Evolutionary conservation across 2,888 invertebrate genomes (phyloP).

Genomic region (Drosophila demipolita): DNA sequence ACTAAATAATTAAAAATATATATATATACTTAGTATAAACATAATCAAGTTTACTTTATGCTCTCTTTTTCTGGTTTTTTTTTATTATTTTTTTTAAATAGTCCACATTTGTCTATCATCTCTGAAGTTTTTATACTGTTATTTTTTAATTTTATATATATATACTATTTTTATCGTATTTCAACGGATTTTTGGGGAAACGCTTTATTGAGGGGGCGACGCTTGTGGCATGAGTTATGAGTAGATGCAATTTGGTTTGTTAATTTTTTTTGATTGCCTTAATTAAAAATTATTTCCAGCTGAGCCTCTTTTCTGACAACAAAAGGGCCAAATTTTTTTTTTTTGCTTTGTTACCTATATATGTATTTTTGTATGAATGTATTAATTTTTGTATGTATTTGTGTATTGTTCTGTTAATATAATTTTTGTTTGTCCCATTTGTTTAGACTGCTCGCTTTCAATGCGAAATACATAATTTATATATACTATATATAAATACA

Average conservation of each 20-base stretch:
- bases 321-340: conserved; percentile 31
- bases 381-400: conserved; percentile 24
- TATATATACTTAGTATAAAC: conserved; percentile 78
- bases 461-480: conserved; percentile 75
- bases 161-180: conserved; percentile 25
- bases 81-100: conserved; percentile 24
- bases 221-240: conserved; percentile 41
- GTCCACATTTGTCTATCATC: conserved; percentile 66
- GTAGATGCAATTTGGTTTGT: conserved; percentile 52
- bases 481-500: conserved; percentile 76
- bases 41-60: conserved; percentile 75
- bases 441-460: conserved; percentile 66
- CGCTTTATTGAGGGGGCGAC: conserved; percentile 38
- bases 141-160: conserved; percentile 7
- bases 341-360: conserved; percentile 39
- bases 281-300: conserved; percentile 31
- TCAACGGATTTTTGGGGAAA: conserved; percentile 33
- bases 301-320: conserved; percentile 11
- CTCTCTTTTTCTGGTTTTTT: conserved; percentile 28
- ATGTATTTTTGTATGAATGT: conserved; percentile 28
- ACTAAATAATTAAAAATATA: conserved; percentile 79
- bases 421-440: conserved; percentile 40
- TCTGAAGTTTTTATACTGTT: conserved; percentile 60
- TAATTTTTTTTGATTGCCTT: conserved; percentile 40
- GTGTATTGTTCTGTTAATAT: conserved; percentile 12